Evolutionary conservation across 2,113 vertebrate genomes (phyloP).

Genomic region (Psammodynastes pulverulentus): DNA sequence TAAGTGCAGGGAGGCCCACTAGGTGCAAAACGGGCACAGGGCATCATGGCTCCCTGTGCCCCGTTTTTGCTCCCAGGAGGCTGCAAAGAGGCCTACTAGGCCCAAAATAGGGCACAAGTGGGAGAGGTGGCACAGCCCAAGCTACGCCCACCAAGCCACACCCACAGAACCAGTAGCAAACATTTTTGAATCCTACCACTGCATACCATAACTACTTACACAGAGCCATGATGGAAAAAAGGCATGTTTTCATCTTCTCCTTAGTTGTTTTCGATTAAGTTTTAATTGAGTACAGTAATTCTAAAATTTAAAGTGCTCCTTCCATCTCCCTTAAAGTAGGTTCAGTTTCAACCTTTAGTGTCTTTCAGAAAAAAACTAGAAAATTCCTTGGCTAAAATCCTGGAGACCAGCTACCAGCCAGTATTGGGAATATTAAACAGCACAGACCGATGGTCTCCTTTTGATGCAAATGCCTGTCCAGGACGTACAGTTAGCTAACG

Average conservation of each 20-base stretch:
- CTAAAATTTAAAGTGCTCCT: background rate
- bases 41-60: no score
- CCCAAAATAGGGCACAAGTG: no score
- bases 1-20: no score
- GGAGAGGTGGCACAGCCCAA: no score
- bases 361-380: background rate
- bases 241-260: background rate
- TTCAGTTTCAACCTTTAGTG: background rate
- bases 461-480: background rate
- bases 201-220: no score
- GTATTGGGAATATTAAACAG: background rate
- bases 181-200: no score
- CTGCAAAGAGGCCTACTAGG: no score
- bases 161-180: no score
- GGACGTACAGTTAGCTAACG: background rate
- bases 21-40: no score
- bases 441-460: background rate
- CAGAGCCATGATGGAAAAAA: background rate
- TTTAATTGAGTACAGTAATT: background rate
- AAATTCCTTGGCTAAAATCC: background rate
- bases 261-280: background rate
- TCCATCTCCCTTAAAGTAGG: background rate
- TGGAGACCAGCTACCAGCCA: background rate
- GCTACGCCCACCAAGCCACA: no score
- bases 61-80: no score